Evolutionary conservation across 2,888 invertebrate genomes (phyloP), one percentile per base, ranked within the genome.

Genomic region (Drosophila sordidula): DNA sequence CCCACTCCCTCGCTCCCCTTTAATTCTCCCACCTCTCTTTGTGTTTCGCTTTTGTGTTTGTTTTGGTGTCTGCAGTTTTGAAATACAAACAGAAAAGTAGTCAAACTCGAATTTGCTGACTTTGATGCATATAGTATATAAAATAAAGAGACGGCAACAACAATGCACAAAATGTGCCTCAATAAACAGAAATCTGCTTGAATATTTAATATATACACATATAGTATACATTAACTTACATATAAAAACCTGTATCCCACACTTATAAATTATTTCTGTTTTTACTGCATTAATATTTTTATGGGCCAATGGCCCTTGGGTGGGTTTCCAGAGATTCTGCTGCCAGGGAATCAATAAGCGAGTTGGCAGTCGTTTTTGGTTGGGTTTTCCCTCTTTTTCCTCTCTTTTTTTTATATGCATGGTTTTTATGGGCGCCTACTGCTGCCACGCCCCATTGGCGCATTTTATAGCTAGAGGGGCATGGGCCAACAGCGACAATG

Each of bases 31-130:
- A 0, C 26, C 9, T 12, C 4, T 16, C 22, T 25, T 29, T 29
- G 26, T 5, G 6, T 6, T 39, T 39, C 2, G n/a, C 52, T 52
- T n/a, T 39, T 44, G 55, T 66, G 61, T 77, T 62, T 78, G 67
- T 42, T 62, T 55, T 67, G 74, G 58, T 67, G 67, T 78, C 78
- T 75, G 74, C 78, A 78, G 61, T 78, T 75, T 82, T 79, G 80
- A 75, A 81, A 82, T 78, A 70, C 80, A 82, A 85, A 87, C 81
- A 81, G 65, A 71, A 78, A 67, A 63, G 58, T 75, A 70, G 64
- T 51, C 41, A 68, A 66, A 82, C 75, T 64, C 45, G 52, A 72
- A 61, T 78, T 74, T 86, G 87, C 87, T 88, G 89, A 83, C 87
- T 88, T 69, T 67, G 52, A 52, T 73, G 82, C 82, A 85, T 64